phyloP scores from a whole-genome alignment of 2,797 vertebrate species.

The Neopelma chrysocephalum region DNA sequence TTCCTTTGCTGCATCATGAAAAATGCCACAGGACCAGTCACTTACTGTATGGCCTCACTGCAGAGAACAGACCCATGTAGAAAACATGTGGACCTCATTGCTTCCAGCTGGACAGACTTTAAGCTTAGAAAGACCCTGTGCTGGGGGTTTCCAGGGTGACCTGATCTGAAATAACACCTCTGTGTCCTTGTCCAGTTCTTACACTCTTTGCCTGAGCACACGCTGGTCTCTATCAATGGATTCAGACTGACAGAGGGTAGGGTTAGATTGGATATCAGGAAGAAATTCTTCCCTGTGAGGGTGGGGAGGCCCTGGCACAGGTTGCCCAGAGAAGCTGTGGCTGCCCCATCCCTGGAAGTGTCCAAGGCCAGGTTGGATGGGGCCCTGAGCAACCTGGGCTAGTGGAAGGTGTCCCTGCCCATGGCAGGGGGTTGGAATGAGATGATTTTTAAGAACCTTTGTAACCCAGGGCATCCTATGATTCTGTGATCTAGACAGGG shows the following conservation, averaged over 20 bases:
- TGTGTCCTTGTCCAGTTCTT: neutral
- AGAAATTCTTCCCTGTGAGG: neutral
- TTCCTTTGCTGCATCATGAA: neutral
- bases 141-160: neutral
- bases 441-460: neutral
- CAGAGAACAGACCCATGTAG: neutral
- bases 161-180: neutral
- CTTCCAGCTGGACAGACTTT: neutral
- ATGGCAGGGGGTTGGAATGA: neutral
- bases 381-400: neutral
- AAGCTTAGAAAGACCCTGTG: neutral
- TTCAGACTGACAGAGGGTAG: fast-evolving
- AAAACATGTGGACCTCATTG: neutral
- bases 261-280: neutral
- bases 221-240: neutral
- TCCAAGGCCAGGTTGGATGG: neutral
- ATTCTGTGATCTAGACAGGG: neutral
- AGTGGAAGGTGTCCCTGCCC: neutral
- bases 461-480: neutral
- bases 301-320: neutral
- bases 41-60: neutral
- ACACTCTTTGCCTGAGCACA: neutral
- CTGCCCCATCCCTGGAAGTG: neutral
- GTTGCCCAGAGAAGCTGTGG: neutral
- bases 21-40: neutral